Base-by-base conservation (phyloP, 2,888 invertebrate genomes). In the Barypeithes pellucidus region DNA sequence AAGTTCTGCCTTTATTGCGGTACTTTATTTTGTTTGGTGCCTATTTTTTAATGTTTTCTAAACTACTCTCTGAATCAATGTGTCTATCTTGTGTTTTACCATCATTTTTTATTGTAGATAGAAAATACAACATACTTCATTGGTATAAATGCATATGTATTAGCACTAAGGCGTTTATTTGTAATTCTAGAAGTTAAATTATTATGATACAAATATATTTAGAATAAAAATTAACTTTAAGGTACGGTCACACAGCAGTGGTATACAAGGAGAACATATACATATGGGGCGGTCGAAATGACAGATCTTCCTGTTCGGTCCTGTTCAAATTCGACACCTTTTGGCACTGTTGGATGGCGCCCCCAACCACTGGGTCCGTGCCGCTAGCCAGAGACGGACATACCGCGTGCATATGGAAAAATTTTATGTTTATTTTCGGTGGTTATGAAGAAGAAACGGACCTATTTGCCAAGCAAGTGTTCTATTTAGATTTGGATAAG, bases 241-340 rank as follows among this genome's bases (percentile, higher is more conserved):
- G 80, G 78, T 98, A 97, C 86, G 97, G 97, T 0, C 97, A 98
- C 84, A 94, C 97, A n/a, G 94, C 94, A 57, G 94, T 96, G 1
- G 91, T 92, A 0, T 93, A 94, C 84, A 90, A 90, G 43, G 90
- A 93, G 54, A 92, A 91, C 85, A 91, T 94, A 12, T 95, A 93
- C 82, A 90, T 98, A 80, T 98, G 96, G 96, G 97, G 98, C 61
- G 97, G 97, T 2, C 89, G 97, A 76, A 97, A 97, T 84, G 96
- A 97, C 84, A 90, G 90, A 78, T 90, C 91, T 33, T 92, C 95
- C 5, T 96, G 95, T 86, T 93, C 94, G 80, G 90, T 89, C 22
- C 88, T 98, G 0, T 95, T 92, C 82, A 92, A 93, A 81, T 97
- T 95, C 83, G 92, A 97, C 85, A 92, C 94, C 9, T 90, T 88